Percentiles rank a stretch among this genome's conserved stretches.
phyloP scores from a whole-genome alignment of 2,888 invertebrate genomes.

The Pterostichus madidus region DNA sequence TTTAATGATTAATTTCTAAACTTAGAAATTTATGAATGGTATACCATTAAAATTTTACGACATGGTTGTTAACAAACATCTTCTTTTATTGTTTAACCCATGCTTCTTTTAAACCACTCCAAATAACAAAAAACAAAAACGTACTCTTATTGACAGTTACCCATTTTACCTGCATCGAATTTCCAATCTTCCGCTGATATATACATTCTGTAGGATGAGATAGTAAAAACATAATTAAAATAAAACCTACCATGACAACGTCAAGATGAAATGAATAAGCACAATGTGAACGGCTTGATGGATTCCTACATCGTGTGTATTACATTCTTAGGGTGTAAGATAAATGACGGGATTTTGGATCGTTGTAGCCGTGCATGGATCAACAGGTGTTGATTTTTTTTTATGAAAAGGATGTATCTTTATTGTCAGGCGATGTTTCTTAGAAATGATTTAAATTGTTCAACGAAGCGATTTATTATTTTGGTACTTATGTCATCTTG shows the following conservation, averaged over 20 bases:
- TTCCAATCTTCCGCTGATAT: not conserved
- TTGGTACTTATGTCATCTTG: no score
- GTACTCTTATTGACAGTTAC: slow-evolving; percentile 3
- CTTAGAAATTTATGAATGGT: slow-evolving; percentile 8
- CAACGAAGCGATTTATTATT: no score
- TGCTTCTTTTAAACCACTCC: not conserved
- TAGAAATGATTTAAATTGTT: no score
- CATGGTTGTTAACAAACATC: not conserved
- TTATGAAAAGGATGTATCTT: no score
- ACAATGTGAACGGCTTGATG: slow-evolving; percentile 16
- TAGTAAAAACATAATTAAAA: slow-evolving; percentile 21
- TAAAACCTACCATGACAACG: slow-evolving; percentile 29
- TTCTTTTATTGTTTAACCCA: not conserved
- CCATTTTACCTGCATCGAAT: slow-evolving; percentile 5
- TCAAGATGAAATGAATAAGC: slow-evolving; percentile 24
- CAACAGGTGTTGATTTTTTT: no score
- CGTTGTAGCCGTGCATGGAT: no score
- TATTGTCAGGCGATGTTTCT: no score
- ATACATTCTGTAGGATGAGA: slow-evolving; percentile 5
- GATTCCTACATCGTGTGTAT: not conserved
- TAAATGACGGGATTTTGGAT: no score
- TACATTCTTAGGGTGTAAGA: not conserved
- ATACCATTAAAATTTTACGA: slow-evolving; percentile 9
- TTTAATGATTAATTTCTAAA: slow-evolving; percentile 35
- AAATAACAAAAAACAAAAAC: not conserved